Conservation (phyloP, 2,888 invertebrate species). For the Abrostola triplasia region DNA sequence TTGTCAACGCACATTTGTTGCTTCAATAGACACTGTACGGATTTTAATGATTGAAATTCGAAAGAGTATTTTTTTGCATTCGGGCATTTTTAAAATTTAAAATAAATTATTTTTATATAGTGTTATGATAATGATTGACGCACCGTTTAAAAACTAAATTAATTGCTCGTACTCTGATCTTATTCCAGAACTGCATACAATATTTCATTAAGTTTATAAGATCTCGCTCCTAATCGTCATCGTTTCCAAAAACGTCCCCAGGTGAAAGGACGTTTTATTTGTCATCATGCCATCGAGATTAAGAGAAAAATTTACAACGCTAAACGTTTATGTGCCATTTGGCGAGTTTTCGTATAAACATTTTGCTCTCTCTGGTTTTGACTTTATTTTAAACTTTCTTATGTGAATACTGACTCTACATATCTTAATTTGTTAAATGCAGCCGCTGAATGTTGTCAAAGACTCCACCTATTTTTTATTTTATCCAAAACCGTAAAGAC, state of each 20-base stretch:
- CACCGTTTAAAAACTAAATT: slow-evolving; percentile 4
- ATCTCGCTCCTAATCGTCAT: slow-evolving; percentile 20
- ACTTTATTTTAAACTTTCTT: slow-evolving; percentile 69
- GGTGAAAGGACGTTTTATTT: slow-evolving; percentile 81
- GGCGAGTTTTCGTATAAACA: slow-evolving; percentile 77
- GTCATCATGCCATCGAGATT: slow-evolving; percentile 73
- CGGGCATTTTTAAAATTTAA: slow-evolving; percentile 3
- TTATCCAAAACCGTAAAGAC: not conserved
- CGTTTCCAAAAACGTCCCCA: slow-evolving; percentile 60
- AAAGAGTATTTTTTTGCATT: slow-evolving; percentile 25
- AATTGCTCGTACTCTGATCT: slow-evolving; percentile 14
- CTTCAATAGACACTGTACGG: slow-evolving; percentile 31
- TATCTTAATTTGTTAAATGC: slow-evolving; percentile 5
- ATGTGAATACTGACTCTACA: slow-evolving; percentile 35
- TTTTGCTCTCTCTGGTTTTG: slow-evolving; percentile 60
- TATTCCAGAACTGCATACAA: slow-evolving; percentile 13
- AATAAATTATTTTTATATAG: slow-evolving; percentile 13
- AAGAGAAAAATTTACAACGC: slow-evolving; percentile 75
- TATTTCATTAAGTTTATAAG: slow-evolving; percentile 12
- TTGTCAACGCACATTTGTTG: slow-evolving; percentile 36
- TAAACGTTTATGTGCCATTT: slow-evolving; percentile 81
- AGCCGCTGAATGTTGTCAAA: not conserved
- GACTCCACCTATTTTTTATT: not conserved
- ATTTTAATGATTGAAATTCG: slow-evolving; percentile 39
- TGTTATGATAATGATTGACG: slow-evolving; percentile 25